These are phyloP conservation scores for Sphaerodactylus townsendi DNA, from an alignment of 2,113 vertebrate genomes.

Conservation along the genomic window DNA sequence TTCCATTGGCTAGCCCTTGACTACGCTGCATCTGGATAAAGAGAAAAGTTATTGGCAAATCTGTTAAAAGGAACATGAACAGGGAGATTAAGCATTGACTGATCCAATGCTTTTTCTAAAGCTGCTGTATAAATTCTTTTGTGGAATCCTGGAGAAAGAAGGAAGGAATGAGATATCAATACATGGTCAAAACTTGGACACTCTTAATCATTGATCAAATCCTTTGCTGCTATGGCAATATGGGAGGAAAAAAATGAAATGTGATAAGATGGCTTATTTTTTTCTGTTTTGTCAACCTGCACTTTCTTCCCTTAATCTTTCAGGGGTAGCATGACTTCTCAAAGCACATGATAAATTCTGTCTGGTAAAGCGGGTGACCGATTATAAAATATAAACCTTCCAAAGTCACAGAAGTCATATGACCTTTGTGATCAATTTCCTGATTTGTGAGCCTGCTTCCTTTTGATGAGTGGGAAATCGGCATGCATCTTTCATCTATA, in stretches of 20 bases:
- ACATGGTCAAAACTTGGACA: too few species aligned
- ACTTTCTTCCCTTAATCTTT: not conserved
- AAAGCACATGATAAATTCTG: not conserved
- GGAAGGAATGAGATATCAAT: not conserved
- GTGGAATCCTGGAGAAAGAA: not conserved
- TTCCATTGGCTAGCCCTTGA: not conserved
- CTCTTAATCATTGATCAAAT: not conserved
- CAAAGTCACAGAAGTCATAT: constrained; percentile 3
- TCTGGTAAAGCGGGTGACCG: not conserved
- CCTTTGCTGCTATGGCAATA: not conserved
- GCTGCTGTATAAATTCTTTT: too few species aligned
- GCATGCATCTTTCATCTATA: constrained; percentile 1
- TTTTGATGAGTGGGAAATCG: not conserved
- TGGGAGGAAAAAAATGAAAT: not conserved
- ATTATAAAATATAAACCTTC: constrained; percentile 14
- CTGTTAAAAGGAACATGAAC: not conserved
- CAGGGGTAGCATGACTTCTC: not conserved
- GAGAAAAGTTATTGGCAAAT: not conserved
- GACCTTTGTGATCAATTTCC: constrained; percentile 18
- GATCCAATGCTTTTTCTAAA: not conserved
- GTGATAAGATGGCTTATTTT: too few species aligned
- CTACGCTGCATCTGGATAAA: not conserved
- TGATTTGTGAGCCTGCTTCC: constrained; percentile 11
- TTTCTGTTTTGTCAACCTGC: not conserved
- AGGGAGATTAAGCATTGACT: too few species aligned